Evolutionary conservation across 2,888 invertebrate species (phyloP), one percentile per base, ranked within the genome.

Genomic region (Drosophila yooni): DNA sequence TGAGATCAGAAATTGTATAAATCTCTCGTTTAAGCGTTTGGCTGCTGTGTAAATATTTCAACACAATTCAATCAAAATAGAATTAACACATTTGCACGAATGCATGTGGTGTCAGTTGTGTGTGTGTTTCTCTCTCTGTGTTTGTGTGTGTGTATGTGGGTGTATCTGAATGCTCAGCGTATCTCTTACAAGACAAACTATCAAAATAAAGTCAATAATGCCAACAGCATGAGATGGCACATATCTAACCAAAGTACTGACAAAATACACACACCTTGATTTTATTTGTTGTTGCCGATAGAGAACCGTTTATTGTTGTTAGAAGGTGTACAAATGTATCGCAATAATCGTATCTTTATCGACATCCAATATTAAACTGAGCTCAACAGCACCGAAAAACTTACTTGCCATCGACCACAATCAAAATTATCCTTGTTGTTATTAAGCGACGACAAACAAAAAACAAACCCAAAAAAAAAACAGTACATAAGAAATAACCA

Each of bases 41-140:
- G 64, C 70, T 79, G 72, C 59, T 68, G 68, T 75, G 69, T 88
- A 86, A 79, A 87, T 79, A 86, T 81, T 79, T 70, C 73, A 85
- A 79, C 86, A 74, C 76, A 69, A 66, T 86, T 89, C 82, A 89
- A 90, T 87, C 87, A 90, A 73, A 89, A 83, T 70, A 74, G 81
- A 89, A 89, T 87, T 90, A 90, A 90, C 84, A 81, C 83, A 87
- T 76, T 79, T 79, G 50, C 64, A 53, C 46, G 43, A 33, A 25
- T 54, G 53, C 62, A 34, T 25, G 38, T 71, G 53, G 50, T 56
- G 38, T 4, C 13, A 29, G 38, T 54, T 56, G 29, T 38, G 13
- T 56, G 38, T 56, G 15, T 50, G 4, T 48, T 25, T 15, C 6
- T 56, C 57, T 50, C 25, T 29, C 33, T 54, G 25, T 53, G 36